A percentile compares a stretch with the other conserved stretches of the same genome.
These are phyloP conservation scores for Apostichopus leukothele DNA, from an alignment of 53 echinoderm and acorn worm genomes.

Conservation along the genomic window DNA sequence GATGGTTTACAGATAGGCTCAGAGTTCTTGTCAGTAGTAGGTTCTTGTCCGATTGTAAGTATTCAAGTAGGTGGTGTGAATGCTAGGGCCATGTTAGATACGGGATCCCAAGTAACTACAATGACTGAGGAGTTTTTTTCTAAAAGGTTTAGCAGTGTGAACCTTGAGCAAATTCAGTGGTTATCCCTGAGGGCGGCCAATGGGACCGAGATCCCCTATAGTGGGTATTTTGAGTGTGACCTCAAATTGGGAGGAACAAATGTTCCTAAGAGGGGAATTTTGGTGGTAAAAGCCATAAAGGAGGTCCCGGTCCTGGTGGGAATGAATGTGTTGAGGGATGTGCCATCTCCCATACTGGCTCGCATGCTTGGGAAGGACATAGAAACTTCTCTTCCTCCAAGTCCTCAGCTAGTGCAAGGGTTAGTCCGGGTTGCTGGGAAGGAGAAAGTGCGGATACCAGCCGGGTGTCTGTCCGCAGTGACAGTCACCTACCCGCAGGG, in stretches of 20 bases:
- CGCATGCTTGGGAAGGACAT: neutral
- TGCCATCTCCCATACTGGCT: neutral
- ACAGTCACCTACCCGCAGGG: neutral
- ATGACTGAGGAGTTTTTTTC: no score
- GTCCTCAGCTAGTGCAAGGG: neutral
- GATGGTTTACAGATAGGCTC: no score
- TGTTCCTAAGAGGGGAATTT: conserved; percentile 16
- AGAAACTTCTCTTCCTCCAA: no score
- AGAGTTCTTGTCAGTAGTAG: no score
- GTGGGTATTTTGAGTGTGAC: conserved; percentile 33
- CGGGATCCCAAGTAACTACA: no score
- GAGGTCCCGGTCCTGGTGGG: conserved; percentile 28
- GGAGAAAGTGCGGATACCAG: neutral
- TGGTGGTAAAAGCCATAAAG: neutral
- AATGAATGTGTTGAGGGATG: conserved; percentile 36
- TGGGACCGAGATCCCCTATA: neutral
- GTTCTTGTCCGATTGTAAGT: no score
- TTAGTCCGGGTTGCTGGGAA: neutral
- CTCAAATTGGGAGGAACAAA: neutral
- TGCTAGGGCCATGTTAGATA: no score
- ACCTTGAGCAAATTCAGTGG: no score
- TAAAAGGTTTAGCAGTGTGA: no score
- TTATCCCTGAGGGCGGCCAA: neutral
- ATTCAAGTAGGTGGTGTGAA: no score
- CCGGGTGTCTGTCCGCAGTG: neutral